Conservation (phyloP, 2,888 invertebrate species). For the Acutogordius australiensis region DNA sequence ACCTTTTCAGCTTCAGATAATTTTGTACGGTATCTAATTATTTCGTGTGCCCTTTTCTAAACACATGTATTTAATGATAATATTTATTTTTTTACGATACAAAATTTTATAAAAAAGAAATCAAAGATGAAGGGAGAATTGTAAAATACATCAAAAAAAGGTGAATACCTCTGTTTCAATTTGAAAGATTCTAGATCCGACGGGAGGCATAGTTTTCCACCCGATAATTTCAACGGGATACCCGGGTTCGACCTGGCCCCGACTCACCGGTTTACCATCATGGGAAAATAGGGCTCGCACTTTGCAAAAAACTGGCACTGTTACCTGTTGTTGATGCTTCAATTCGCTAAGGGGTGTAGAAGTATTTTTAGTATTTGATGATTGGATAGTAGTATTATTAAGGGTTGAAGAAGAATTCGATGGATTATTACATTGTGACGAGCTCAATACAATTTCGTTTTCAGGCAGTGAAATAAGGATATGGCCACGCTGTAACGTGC, state of each 20-base stretch:
- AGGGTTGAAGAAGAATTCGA: not conserved
- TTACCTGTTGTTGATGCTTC: not conserved
- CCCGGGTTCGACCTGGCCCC: constrained; percentile 43
- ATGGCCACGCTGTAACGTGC: constrained; percentile 46
- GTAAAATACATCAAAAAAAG: not conserved
- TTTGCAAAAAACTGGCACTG: not conserved
- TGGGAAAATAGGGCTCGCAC: constrained; percentile 48
- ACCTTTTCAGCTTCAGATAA: constrained; percentile 34
- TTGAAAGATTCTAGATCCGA: constrained; percentile 46
- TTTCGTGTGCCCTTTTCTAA: not conserved
- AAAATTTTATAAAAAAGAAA: not conserved
- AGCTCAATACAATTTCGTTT: no score
- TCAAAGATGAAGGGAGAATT: not conserved
- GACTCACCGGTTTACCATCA: constrained; percentile 30
- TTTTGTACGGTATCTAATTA: constrained; percentile 35
- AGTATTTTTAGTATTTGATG: not conserved
- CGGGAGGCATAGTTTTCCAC: constrained; percentile 57
- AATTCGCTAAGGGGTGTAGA: not conserved
- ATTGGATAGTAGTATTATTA: not conserved
- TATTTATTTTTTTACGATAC: not conserved
- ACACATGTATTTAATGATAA: no score
- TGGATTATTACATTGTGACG: no score
- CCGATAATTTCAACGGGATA: constrained; percentile 57
- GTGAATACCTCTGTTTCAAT: constrained; percentile 39
- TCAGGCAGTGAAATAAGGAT: constrained; percentile 37